These are phyloP conservation scores for Lepus townsendii DNA, from an alignment of 2,797 vertebrate species.

Conservation along the genomic window DNA sequence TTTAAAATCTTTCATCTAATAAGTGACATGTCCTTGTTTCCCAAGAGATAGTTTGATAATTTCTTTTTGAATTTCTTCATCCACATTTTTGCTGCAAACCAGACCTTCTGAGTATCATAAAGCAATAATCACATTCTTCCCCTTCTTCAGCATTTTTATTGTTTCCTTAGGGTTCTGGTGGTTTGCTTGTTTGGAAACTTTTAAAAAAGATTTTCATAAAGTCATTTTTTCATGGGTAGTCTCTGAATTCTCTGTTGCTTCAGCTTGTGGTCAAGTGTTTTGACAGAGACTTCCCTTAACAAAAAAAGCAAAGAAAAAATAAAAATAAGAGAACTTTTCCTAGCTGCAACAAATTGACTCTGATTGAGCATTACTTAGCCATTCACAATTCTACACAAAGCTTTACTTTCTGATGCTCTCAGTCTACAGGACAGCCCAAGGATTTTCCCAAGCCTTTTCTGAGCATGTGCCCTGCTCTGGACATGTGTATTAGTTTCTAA, in stretches of 20 bases:
- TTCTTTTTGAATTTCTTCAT: neutral
- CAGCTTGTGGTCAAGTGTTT: neutral
- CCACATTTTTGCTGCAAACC: neutral
- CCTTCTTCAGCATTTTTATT: neutral
- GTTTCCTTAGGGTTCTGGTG: neutral
- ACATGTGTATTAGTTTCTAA: neutral
- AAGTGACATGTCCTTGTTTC: neutral
- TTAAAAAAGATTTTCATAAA: conserved; percentile 10
- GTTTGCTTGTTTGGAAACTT: neutral
- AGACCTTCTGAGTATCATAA: neutral
- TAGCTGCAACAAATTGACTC: neutral
- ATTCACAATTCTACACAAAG: neutral
- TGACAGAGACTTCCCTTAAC: conserved; percentile 27
- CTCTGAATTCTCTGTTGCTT: conserved; percentile 20
- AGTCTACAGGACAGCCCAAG: neutral
- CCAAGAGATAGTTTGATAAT: neutral
- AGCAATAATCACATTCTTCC: neutral
- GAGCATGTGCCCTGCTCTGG: neutral
- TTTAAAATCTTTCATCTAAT: neutral
- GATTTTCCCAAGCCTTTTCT: neutral
- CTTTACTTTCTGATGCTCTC: neutral
- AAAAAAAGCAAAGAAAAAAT: neutral
- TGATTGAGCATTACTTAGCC: neutral
- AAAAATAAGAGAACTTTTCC: neutral
- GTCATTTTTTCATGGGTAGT: neutral